Evolutionary conservation across 2,888 invertebrate genomes (phyloP).

Genomic region (Apotomis betuletana): DNA sequence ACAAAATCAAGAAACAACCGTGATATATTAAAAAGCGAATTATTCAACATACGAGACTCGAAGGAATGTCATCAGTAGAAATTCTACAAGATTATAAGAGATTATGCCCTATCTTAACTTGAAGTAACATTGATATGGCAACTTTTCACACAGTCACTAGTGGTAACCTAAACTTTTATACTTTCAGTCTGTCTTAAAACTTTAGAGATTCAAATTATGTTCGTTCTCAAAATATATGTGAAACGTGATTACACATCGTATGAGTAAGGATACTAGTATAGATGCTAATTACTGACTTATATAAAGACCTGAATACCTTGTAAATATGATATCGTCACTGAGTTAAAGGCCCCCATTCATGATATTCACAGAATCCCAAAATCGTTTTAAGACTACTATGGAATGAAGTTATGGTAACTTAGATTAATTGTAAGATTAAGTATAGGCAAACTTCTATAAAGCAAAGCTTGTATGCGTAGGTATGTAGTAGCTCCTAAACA

Average conservation of each 20-base stretch:
- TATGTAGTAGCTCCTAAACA: neutral
- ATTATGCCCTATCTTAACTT: constrained; percentile 48
- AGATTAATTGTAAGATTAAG: constrained; percentile 13
- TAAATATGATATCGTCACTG: constrained; percentile 1
- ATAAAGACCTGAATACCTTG: constrained; percentile 10
- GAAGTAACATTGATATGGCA: constrained; percentile 46
- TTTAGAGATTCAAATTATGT: constrained; percentile 20
- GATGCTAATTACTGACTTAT: constrained; percentile 15
- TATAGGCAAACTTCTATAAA: constrained; percentile 7
- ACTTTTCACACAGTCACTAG: constrained; percentile 38
- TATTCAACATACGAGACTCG: constrained; percentile 53
- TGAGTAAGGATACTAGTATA: constrained; percentile 1
- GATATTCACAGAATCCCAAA: constrained; percentile 6
- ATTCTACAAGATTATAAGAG: constrained; percentile 69
- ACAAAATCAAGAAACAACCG: too few relatives aligned
- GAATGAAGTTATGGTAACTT: constrained; percentile 31
- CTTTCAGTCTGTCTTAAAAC: constrained; percentile 34
- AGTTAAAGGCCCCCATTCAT: constrained; percentile 1
- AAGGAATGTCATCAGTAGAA: constrained; percentile 66
- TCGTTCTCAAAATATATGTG: constrained; percentile 2
- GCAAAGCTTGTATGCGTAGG: neutral
- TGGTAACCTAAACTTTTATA: constrained; percentile 43
- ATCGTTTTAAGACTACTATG: constrained; percentile 12
- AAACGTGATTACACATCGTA: constrained; percentile 1
- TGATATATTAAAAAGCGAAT: neutral